Conservation (phyloP, 2,888 invertebrate genomes). For the Escarpia spicata region DNA sequence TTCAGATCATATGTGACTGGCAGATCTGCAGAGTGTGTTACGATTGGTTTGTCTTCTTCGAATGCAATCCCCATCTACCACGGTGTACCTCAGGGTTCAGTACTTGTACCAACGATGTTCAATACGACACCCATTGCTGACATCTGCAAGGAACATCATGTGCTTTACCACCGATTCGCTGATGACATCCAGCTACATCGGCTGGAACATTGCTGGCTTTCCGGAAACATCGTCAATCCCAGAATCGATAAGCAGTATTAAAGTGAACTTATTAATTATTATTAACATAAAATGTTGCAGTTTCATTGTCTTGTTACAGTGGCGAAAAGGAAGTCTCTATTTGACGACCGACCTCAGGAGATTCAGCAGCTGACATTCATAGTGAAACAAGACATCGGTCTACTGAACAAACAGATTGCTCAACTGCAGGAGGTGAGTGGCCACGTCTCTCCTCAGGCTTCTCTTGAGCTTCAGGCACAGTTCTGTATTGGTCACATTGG, state of each 20-base stretch:
- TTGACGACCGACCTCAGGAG: constrained; percentile 94
- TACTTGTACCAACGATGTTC: no score
- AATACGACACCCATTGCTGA: no score
- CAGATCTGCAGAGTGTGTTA: no score
- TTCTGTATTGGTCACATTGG: not conserved
- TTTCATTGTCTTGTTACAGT: constrained; percentile 63
- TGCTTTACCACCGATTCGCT: no score
- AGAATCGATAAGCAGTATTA: not conserved
- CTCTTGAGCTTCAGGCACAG: not conserved
- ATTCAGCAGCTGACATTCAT: constrained; percentile 97
- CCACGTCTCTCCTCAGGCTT: not conserved
- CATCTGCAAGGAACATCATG: no score
- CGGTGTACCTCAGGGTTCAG: no score
- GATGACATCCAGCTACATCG: no score
- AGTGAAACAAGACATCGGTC: constrained; percentile 94
- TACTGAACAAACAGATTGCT: constrained; percentile 96
- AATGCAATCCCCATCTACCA: no score
- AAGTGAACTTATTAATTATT: not conserved
- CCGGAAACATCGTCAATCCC: not conserved
- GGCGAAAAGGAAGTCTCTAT: constrained; percentile 96
- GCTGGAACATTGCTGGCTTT: no score
- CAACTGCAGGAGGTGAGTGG: constrained; percentile 70
- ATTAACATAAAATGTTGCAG: not conserved
- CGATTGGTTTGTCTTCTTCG: no score
- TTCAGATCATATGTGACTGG: no score